Conservation (phyloP, 2,888 invertebrate species). For the Myathropa florea region DNA sequence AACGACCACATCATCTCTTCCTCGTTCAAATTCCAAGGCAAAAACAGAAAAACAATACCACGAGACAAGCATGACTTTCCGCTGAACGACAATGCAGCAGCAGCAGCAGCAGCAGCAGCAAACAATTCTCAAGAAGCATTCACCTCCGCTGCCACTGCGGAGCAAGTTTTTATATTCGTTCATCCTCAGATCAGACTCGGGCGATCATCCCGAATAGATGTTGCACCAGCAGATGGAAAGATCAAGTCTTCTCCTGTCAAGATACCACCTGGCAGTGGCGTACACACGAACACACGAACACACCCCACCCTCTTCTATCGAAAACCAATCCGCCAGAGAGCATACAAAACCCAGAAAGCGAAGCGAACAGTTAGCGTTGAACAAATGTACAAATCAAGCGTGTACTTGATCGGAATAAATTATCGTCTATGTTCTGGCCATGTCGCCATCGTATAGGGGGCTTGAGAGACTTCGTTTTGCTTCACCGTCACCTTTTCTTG, state of each 20-base stretch:
- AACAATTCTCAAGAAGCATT: background rate
- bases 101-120: too few species aligned
- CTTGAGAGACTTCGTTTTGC: background rate
- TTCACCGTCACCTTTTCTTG: background rate
- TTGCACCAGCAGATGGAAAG: background rate
- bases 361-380: slow-evolving; percentile 35
- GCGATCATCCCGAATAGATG: background rate
- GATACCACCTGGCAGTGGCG: background rate
- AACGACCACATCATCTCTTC: background rate
- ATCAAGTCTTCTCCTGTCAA: background rate
- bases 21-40: background rate
- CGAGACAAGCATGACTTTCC: background rate
- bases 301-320: background rate
- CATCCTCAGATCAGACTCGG: background rate
- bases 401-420: slow-evolving; percentile 63
- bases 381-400: slow-evolving; percentile 60
- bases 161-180: background rate
- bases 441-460: slow-evolving; percentile 13
- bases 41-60: background rate
- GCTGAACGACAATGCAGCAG: background rate
- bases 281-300: background rate
- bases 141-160: background rate
- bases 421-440: slow-evolving; percentile 6
- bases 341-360: background rate
- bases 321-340: background rate